A percentile compares a stretch with the other conserved stretches of the same genome.
Evolutionary conservation across 2,888 invertebrate species (phyloP).

Genomic region (Microctonus hyperodae): DNA sequence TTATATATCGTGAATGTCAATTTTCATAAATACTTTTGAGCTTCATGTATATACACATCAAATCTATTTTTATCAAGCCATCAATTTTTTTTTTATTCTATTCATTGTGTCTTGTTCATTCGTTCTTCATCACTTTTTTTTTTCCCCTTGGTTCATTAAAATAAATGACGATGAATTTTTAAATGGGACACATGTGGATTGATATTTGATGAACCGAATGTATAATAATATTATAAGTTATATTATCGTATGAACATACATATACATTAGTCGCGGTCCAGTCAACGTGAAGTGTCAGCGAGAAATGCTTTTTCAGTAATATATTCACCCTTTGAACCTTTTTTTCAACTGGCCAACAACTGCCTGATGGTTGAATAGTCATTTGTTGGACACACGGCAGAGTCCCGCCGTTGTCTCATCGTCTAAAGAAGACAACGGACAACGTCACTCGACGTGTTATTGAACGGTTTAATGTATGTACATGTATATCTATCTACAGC

Average conservation of each 20-base stretch:
- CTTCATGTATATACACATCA: neutral
- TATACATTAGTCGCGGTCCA: conserved; percentile 12
- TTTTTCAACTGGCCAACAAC: conserved; percentile 2
- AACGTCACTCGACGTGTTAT: conserved; percentile 22
- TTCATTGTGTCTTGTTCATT: neutral
- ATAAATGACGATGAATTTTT: conserved; percentile 26
- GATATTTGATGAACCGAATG: conserved; percentile 19
- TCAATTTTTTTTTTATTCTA: neutral
- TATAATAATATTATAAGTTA: conserved; percentile 1
- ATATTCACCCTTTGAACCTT: conserved; percentile 33
- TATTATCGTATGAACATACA: neutral
- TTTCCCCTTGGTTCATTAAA: conserved; percentile 10
- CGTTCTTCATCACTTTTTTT: neutral
- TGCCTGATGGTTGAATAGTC: conserved; percentile 28
- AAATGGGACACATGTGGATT: neutral
- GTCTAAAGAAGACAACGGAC: conserved; percentile 21
- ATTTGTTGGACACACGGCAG: conserved; percentile 25
- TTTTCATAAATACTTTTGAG: conserved; percentile 15
- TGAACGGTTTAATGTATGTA: conserved; percentile 14
- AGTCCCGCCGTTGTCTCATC: conserved; percentile 12
- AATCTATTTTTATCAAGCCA: neutral
- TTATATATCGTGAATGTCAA: conserved; percentile 20
- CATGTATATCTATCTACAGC: neutral
- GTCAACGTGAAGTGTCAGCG: conserved; percentile 19
- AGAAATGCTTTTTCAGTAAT: conserved; percentile 18